Conservation (phyloP, 2,113 vertebrate genomes). For the Callospermophilus lateralis region DNA sequence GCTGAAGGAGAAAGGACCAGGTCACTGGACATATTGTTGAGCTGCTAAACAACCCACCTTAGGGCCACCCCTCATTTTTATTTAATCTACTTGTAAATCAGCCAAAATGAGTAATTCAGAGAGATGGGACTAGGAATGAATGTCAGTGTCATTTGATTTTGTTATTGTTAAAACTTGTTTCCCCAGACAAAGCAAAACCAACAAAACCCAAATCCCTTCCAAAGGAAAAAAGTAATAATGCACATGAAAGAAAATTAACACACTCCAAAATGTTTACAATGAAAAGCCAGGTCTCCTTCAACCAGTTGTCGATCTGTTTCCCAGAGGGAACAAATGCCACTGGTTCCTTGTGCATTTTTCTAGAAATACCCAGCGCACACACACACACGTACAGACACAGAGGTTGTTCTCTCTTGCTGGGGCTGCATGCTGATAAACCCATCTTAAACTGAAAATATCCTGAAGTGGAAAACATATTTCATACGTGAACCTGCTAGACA, state of each 20-base stretch:
- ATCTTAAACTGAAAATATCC: background rate
- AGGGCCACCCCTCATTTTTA: background rate
- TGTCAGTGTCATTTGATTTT: background rate
- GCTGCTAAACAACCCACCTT: background rate
- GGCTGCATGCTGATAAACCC: background rate
- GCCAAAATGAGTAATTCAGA: background rate
- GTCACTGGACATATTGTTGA: background rate
- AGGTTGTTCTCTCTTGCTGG: background rate
- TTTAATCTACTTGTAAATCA: background rate
- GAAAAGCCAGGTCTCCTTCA: background rate
- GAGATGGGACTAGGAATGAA: background rate
- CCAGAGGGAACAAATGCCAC: background rate
- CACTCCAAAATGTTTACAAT: background rate
- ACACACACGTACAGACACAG: background rate
- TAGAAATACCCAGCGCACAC: background rate
- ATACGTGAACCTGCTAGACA: background rate
- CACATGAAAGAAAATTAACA: background rate
- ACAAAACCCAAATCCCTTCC: background rate
- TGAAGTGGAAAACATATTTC: background rate
- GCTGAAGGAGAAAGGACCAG: background rate
- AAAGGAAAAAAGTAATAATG: background rate
- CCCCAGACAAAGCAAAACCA: slow-evolving; percentile 24
- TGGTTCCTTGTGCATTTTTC: background rate
- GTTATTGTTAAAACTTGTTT: slow-evolving; percentile 39
- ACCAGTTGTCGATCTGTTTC: background rate